Percentiles rank a stretch among this genome's conserved stretches.
Evolutionary conservation across 1,140 invertebrate species (phyloP).

Genomic region (Pomphorhynchus laevis): DNA sequence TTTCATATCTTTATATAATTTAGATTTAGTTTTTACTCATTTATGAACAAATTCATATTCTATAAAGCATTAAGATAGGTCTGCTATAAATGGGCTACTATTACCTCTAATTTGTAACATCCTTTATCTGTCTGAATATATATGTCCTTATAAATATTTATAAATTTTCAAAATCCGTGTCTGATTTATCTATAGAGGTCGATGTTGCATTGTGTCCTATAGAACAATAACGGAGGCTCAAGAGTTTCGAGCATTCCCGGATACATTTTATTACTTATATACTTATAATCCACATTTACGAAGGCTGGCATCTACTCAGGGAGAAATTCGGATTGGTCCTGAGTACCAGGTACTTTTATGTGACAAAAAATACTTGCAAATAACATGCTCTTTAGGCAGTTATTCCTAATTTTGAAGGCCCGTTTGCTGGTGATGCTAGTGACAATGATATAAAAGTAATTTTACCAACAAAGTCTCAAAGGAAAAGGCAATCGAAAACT

Average conservation of each 20-base stretch:
- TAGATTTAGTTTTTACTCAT: too few relatives aligned
- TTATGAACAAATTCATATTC: too few relatives aligned
- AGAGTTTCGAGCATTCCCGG: slow-evolving; percentile 16
- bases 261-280: slow-evolving; percentile 25
- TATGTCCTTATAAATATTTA: too few relatives aligned
- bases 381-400: neutral
- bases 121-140: too few relatives aligned
- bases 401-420: slow-evolving; percentile 14
- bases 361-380: neutral
- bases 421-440: slow-evolving; percentile 1
- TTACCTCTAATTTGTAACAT: too few relatives aligned
- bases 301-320: slow-evolving; percentile 41
- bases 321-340: slow-evolving; percentile 64
- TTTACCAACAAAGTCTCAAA: slow-evolving; percentile 40
- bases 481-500: slow-evolving; percentile 27
- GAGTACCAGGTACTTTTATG: slow-evolving; percentile 41
- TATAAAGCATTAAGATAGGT: too few relatives aligned
- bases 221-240: slow-evolving; percentile 17
- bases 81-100: too few relatives aligned
- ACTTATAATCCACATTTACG: slow-evolving; percentile 27
- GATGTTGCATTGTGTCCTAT: slow-evolving; percentile 24
- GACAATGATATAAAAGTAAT: slow-evolving; percentile 21
- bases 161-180: too few relatives aligned
- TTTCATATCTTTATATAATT: too few relatives aligned
- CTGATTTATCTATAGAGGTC: too few relatives aligned